Conservation (phyloP, 92 coral and sea anemone genomes). For the Muricea muricata region DNA sequence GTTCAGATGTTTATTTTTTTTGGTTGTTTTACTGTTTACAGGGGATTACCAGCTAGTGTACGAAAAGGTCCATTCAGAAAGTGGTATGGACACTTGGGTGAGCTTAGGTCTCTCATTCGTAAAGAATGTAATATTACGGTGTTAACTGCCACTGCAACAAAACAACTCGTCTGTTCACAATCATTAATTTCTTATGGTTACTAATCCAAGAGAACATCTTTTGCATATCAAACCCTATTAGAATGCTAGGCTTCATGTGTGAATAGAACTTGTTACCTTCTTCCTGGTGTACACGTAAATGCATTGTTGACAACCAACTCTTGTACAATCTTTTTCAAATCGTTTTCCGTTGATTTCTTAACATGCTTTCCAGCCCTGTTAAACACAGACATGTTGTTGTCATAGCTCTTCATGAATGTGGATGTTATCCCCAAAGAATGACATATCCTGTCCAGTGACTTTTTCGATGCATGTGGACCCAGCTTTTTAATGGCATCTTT, state of each 20-base stretch:
- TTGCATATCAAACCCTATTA: no score
- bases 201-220: no score
- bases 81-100: slow-evolving; percentile 13
- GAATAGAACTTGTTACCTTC: no score
- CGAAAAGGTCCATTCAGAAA: background rate
- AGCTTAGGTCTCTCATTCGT: slow-evolving; percentile 16
- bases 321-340: no score
- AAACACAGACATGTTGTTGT: background rate
- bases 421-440: background rate
- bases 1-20: no score
- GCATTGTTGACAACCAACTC: no score
- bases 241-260: no score
- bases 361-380: background rate
- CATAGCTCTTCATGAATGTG: background rate
- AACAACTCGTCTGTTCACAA: no score
- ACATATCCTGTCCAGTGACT: background rate
- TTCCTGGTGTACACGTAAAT: no score
- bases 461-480: background rate
- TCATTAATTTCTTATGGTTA: no score
- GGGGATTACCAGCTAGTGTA: slow-evolving; percentile 4
- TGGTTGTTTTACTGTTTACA: background rate
- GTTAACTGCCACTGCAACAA: no score
- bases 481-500: background rate
- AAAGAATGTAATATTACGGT: slow-evolving; percentile 7
- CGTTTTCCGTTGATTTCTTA: no score